These are phyloP conservation scores for Meandrusa payeni DNA, from an alignment of 2,888 invertebrate species.

Conservation along the genomic window DNA sequence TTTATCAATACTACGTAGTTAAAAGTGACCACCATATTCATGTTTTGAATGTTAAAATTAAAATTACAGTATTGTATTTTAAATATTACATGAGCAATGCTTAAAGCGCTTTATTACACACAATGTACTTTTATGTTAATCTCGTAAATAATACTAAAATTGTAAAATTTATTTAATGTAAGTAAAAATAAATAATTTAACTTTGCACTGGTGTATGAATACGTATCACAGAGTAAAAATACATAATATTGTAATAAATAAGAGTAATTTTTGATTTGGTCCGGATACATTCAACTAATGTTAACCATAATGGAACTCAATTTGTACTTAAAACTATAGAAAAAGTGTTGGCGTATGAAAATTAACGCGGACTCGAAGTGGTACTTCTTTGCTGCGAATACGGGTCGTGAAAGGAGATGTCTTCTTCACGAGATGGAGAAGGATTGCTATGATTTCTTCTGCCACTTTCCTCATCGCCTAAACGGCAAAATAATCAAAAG, in stretches of 20 bases:
- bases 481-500: too few relatives aligned
- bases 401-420: too few relatives aligned
- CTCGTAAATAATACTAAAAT: constrained; percentile 5
- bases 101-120: constrained; percentile 5
- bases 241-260: constrained; percentile 6
- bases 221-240: constrained; percentile 12
- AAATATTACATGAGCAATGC: neutral
- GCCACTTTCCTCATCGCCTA: too few relatives aligned
- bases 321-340: constrained; percentile 9
- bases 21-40: constrained; percentile 15
- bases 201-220: neutral
- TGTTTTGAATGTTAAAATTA: constrained; percentile 5
- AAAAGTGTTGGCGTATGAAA: too few relatives aligned
- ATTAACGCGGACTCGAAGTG: too few relatives aligned
- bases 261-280: constrained; percentile 14
- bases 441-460: too few relatives aligned
- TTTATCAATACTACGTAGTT: too few relatives aligned
- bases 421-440: too few relatives aligned
- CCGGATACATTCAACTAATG: constrained; percentile 2
- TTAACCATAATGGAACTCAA: neutral
- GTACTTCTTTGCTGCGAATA: too few relatives aligned
- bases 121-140: neutral
- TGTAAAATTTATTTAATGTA: constrained; percentile 11
- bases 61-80: constrained; percentile 1
- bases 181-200: too few relatives aligned